Evolutionary conservation across 2,113 vertebrate genomes (phyloP).

Genomic region (Ceyx margarethae): DNA sequence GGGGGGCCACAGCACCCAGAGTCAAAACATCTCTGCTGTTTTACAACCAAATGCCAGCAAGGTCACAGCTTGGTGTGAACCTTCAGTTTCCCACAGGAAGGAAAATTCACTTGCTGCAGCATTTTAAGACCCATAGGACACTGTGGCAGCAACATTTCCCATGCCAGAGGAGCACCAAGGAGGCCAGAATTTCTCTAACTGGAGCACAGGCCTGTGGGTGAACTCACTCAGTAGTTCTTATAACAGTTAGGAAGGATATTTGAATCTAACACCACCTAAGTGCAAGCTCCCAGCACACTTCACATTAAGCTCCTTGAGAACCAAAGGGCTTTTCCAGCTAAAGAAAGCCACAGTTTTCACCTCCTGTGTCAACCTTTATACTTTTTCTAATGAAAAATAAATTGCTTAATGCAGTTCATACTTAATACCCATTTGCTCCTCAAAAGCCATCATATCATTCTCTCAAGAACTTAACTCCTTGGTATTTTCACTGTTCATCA

Average conservation of each 20-base stretch:
- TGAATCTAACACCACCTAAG: background rate
- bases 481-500: background rate
- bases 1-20: too few relatives aligned
- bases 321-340: background rate
- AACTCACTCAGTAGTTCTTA: background rate
- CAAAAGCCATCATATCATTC: background rate
- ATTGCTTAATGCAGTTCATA: background rate
- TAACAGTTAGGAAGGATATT: background rate
- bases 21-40: too few relatives aligned
- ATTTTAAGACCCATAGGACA: too few relatives aligned
- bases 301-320: background rate
- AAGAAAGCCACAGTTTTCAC: background rate
- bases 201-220: background rate
- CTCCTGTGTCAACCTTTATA: background rate
- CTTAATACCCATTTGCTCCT: background rate
- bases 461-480: background rate
- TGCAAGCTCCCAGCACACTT: background rate
- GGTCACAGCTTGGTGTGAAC: too few relatives aligned
- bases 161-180: background rate
- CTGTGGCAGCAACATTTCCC: background rate
- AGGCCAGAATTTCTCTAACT: background rate
- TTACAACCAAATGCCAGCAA: too few relatives aligned
- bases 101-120: too few relatives aligned
- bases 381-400: background rate
- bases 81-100: too few relatives aligned